phyloP scores from a whole-genome alignment of 2,797 vertebrate species.

The Coendou prehensilis region DNA sequence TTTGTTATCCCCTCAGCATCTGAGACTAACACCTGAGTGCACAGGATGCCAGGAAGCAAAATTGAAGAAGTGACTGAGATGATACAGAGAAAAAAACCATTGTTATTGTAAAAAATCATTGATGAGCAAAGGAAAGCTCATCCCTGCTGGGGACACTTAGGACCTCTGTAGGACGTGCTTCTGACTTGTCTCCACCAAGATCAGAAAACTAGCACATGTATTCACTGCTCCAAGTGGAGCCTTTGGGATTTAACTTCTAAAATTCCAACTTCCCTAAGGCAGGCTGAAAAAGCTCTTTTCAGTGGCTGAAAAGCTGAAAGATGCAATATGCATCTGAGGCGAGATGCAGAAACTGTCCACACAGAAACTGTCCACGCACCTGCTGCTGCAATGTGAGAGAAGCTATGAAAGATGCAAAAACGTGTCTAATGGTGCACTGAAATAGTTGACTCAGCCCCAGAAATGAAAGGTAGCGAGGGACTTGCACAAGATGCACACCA shows the following conservation, averaged over 20 bases:
- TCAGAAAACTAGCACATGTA: background rate
- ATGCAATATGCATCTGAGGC: accelerated
- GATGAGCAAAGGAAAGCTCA: background rate
- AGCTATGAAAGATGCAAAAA: background rate
- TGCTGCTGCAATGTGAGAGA: background rate
- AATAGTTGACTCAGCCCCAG: background rate
- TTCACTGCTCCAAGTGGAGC: background rate
- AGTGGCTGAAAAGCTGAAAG: background rate
- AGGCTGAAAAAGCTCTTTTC: background rate
- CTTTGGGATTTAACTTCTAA: background rate
- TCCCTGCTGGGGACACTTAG: background rate
- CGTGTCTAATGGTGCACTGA: too few species aligned
- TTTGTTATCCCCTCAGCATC: background rate
- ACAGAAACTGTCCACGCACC: background rate
- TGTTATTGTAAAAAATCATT: background rate
- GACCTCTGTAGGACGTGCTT: background rate
- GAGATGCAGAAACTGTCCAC: background rate
- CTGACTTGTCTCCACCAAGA: background rate
- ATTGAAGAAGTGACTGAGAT: background rate
- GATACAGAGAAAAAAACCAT: background rate
- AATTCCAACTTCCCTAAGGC: accelerated
- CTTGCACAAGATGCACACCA: background rate
- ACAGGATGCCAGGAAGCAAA: background rate
- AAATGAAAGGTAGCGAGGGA: background rate
- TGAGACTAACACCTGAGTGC: background rate